phyloP scores from a whole-genome alignment of 2,113 vertebrate genomes.

The Corythoichthys haematopterus region DNA sequence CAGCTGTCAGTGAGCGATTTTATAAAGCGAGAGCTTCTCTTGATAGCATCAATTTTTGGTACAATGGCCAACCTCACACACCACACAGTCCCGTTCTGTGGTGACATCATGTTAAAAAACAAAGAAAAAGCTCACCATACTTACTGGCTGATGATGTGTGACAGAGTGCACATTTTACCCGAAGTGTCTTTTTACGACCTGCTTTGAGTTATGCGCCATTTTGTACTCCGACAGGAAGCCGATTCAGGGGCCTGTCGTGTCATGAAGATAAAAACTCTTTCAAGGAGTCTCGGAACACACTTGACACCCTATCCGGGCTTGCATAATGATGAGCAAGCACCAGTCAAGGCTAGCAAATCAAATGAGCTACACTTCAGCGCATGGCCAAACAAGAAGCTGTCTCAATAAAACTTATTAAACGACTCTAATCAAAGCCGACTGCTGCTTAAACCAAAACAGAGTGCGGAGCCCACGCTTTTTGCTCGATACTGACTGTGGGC shows the following conservation, averaged over 20 bases:
- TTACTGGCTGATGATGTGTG: not conserved
- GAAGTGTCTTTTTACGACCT: not conserved
- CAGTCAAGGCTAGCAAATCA: constrained; percentile 11
- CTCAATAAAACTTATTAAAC: constrained; percentile 22
- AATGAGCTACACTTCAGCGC: constrained; percentile 24
- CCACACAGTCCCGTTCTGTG: too few species aligned
- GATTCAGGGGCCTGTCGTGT: constrained; percentile 11
- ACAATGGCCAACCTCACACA: too few species aligned
- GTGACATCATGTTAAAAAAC: not conserved
- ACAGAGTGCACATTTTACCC: not conserved
- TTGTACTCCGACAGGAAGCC: constrained; percentile 7
- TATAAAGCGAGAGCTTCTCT: too few species aligned
- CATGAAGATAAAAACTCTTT: constrained; percentile 11
- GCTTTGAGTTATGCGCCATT: constrained; percentile 12
- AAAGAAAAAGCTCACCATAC: not conserved
- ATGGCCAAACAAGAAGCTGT: constrained; percentile 34
- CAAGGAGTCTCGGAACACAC: constrained; percentile 4
- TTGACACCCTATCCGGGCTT: constrained; percentile 10
- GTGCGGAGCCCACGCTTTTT: constrained; percentile 19
- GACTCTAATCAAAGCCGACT: constrained; percentile 45
- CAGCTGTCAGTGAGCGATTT: too few species aligned
- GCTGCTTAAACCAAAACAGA: constrained; percentile 48
- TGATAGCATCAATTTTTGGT: too few species aligned
- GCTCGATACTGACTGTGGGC: constrained; percentile 11
- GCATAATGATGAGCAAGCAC: constrained; percentile 37